Evolutionary conservation across 2,113 vertebrate genomes (phyloP).

Genomic region (Hydropotes inermis): DNA sequence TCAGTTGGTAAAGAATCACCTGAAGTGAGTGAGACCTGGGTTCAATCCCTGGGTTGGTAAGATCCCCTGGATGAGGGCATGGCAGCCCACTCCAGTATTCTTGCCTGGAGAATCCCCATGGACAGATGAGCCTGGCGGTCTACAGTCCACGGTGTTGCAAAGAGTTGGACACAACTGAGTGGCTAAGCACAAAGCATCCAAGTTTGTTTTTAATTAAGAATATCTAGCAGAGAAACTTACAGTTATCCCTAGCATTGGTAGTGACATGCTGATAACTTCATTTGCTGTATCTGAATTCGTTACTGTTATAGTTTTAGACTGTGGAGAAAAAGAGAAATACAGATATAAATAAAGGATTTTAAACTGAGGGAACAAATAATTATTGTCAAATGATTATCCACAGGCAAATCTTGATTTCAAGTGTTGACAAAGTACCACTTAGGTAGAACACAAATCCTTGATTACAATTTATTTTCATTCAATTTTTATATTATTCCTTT

Average conservation of each 20-base stretch:
- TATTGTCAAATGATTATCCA: not conserved
- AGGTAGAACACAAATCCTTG: not conserved
- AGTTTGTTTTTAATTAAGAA: constrained; percentile 25
- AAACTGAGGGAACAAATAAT: constrained; percentile 40
- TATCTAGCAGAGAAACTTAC: constrained; percentile 81
- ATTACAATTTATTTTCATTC: not conserved
- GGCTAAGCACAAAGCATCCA: not conserved
- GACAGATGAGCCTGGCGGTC: not conserved
- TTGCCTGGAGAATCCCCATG: not conserved
- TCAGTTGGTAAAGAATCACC: not conserved
- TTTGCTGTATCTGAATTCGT: constrained; percentile 89
- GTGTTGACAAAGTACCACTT: not conserved
- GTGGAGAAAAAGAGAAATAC: constrained; percentile 63
- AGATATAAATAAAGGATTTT: constrained; percentile 47
- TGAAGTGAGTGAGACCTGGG: fast-evolving
- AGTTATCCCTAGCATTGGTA: constrained; percentile 91
- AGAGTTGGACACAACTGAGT: not conserved
- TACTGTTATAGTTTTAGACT: constrained; percentile 94
- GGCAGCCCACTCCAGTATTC: not conserved
- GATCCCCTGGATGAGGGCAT: not conserved
- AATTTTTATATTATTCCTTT: not conserved
- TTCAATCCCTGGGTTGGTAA: not conserved
- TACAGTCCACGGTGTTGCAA: not conserved
- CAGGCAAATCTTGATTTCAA: constrained; percentile 2
- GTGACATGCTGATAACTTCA: constrained; percentile 90